Evolutionary conservation across 2,888 invertebrate genomes (phyloP).

Genomic region (Aromia moschata): DNA sequence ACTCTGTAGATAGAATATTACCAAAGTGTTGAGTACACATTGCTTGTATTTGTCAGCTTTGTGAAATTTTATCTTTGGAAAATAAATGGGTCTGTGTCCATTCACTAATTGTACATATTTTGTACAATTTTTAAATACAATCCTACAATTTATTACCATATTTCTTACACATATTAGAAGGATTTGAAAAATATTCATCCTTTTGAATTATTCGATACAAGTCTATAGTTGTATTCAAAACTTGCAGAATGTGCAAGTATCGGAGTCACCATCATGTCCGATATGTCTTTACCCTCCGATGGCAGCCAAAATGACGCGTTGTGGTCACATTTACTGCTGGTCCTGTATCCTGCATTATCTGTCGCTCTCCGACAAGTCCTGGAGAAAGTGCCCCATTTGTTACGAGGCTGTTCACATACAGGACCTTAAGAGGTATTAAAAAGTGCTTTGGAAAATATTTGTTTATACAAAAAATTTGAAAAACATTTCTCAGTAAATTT

Average conservation of each 20-base stretch:
- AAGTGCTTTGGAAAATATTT: too few species aligned
- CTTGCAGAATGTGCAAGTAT: constrained; percentile 70
- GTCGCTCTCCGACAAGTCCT: constrained; percentile 82
- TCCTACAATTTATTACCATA: constrained; percentile 9
- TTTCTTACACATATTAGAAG: too few species aligned
- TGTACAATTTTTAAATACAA: constrained; percentile 6
- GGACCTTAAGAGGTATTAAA: constrained; percentile 82
- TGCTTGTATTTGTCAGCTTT: constrained; percentile 30
- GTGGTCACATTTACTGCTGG: constrained; percentile 98
- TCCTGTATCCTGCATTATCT: constrained; percentile 93
- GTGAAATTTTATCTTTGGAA: constrained; percentile 48
- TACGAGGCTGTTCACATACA: constrained; percentile 80
- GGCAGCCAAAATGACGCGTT: constrained; percentile 91
- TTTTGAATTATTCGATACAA: too few species aligned
- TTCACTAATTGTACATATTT: constrained; percentile 5
- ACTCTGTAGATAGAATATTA: too few species aligned
- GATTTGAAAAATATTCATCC: too few species aligned
- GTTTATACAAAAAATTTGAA: too few species aligned
- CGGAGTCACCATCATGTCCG: constrained; percentile 81
- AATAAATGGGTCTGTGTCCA: constrained; percentile 32
- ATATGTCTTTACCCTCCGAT: constrained; percentile 90
- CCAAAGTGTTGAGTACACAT: constrained; percentile 50
- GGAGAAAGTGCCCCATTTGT: constrained; percentile 93
- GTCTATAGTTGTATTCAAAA: too few species aligned
- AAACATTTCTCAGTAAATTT: too few species aligned